Conservation (phyloP, 2,888 invertebrate species). For the Stenchaetothrips biformis region DNA sequence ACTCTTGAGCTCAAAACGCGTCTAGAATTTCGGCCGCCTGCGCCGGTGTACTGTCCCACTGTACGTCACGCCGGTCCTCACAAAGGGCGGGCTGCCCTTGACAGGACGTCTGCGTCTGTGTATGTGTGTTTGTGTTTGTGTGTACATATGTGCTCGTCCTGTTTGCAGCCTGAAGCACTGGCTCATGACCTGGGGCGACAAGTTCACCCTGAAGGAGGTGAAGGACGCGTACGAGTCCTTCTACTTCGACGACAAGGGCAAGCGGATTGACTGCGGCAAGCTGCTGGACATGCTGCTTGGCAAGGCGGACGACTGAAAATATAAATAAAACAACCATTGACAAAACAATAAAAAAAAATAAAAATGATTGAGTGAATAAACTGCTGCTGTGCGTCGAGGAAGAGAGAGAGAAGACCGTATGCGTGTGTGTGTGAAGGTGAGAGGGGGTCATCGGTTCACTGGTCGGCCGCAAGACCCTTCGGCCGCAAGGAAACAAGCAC, state of each 20-base stretch:
- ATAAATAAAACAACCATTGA: neutral
- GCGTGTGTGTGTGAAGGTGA: neutral
- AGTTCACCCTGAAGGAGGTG: slow-evolving; percentile 81
- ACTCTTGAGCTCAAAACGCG: too few species aligned
- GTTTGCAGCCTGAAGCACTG: slow-evolving; percentile 71
- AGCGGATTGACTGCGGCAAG: slow-evolving; percentile 74
- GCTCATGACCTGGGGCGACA: slow-evolving; percentile 89
- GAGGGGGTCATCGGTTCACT: neutral
- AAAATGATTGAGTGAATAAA: too few species aligned
- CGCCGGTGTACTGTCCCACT: too few species aligned
- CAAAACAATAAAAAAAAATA: too few species aligned
- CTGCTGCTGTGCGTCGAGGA: neutral
- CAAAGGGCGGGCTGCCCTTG: too few species aligned
- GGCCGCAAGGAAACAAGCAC: too few species aligned
- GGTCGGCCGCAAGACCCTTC: too few species aligned
- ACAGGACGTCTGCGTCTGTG: too few species aligned
- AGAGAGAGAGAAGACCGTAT: neutral
- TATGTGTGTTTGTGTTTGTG: too few species aligned
- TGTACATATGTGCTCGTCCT: slow-evolving; percentile 18
- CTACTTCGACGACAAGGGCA: slow-evolving; percentile 85
- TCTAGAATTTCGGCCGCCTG: too few species aligned
- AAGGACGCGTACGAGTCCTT: slow-evolving; percentile 91
- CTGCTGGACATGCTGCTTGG: slow-evolving; percentile 85
- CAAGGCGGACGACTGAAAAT: slow-evolving; percentile 62
- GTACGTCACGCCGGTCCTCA: too few species aligned